Base-by-base conservation (phyloP, 2,888 invertebrate species). In the Serrognathus titanus region DNA sequence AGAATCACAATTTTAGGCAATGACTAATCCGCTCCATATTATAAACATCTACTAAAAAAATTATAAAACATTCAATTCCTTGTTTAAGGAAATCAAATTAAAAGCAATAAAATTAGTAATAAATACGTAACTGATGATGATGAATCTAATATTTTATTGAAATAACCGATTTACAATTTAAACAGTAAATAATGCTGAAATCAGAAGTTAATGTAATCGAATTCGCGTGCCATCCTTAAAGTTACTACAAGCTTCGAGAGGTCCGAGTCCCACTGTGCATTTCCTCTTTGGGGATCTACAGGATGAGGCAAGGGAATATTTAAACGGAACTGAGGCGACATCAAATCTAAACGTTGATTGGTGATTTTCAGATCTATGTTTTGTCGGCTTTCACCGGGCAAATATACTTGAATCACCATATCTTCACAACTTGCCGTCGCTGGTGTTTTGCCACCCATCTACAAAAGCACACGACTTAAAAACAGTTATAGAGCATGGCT, bases 161-260 rank as follows among this genome's bases (percentile, higher is more conserved):
- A 16, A 16, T 16, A 16, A n/a, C n/a, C n/a, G 24, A 31, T 31
- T 31, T 31, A 31, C 24, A 31, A 31, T 31, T 6, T 2, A 5
- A 31, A 31, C 1, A 31, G 24, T 31, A 16, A 16, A 16, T 16
- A 31, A 31, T 31, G 24, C 4, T 5, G 24, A 31, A 16, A 58
- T 53, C 9, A 94, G 79, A 95, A 94, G 79, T 96, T 95, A 50
- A 94, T 80, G 74, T 82, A 87, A 80, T 96, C 95, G 65, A 90
- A 85, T 74, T 95, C 94, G 55, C 95, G 82, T 58, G 83, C 80
- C 75, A 95, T 81, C 59, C 83, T 83, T 48, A 95, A 78, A 5
- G 87, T 90, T 45, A 96, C 79, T 52, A 83, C 81, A 56, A 96
- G 79, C 43, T 82, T 85, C 64, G 85, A 83, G 20, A 78, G 77